Evolutionary conservation across 1,140 invertebrate genomes (phyloP).

Genomic region (Hirudo medicinalis): DNA sequence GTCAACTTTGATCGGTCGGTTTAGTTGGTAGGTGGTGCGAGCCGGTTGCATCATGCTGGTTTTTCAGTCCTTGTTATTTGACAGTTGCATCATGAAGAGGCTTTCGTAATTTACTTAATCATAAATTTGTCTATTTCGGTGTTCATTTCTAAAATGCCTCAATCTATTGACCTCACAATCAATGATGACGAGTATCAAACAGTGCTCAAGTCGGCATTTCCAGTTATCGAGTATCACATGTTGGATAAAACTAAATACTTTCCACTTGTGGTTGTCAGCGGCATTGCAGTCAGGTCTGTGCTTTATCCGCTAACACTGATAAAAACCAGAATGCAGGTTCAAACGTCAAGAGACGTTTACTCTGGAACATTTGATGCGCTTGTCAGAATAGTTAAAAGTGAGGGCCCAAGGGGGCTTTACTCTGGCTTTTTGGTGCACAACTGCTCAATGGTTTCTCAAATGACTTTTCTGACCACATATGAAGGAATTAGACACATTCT

Average conservation of each 20-base stretch:
- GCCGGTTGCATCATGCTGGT: too few species aligned
- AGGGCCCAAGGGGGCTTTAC: conserved; percentile 76
- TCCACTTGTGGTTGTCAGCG: conserved; percentile 75
- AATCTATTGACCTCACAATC: conserved; percentile 12
- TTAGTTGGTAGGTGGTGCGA: too few species aligned
- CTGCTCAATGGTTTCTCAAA: conserved; percentile 63
- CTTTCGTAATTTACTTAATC: too few species aligned
- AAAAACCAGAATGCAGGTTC: conserved; percentile 77
- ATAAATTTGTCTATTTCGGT: too few species aligned
- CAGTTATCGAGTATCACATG: conserved; percentile 86
- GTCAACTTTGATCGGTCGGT: too few species aligned
- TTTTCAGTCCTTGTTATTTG: too few species aligned
- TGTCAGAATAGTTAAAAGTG: conserved; percentile 68
- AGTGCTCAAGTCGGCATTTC: conserved; percentile 13
- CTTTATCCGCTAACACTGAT: conserved; percentile 92
- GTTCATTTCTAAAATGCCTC: not conserved
- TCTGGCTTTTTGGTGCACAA: conserved; percentile 88
- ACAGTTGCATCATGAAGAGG: too few species aligned
- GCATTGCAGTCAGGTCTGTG: conserved; percentile 70
- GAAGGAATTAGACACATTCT: conserved; percentile 76
- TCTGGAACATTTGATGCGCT: conserved; percentile 76
- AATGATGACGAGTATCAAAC: conserved; percentile 13
- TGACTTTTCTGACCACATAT: conserved; percentile 89
- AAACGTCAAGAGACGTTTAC: conserved; percentile 52
- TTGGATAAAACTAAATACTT: conserved; percentile 87